Conservation (phyloP, 2,113 vertebrate species). For the Motacilla alba region DNA sequence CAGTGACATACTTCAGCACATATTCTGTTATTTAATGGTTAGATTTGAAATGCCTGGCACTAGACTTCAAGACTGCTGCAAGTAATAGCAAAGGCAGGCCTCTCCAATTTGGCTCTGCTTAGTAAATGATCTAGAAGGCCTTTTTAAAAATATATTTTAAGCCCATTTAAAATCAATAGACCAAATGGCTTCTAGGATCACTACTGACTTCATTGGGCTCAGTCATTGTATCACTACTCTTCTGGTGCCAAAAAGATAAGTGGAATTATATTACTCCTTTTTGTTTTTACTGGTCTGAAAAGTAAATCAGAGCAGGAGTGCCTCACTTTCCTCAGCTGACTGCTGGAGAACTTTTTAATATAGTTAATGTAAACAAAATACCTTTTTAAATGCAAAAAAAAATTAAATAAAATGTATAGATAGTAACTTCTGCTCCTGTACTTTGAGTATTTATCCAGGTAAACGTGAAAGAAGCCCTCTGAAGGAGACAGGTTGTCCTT, state of each 20-base stretch:
- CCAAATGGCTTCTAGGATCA: neutral
- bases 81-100: neutral
- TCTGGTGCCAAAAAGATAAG: neutral
- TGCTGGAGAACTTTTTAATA: neutral
- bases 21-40: neutral
- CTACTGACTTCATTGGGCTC: neutral
- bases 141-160: constrained; percentile 3
- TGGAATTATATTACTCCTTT: neutral
- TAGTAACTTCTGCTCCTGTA: neutral
- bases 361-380: neutral
- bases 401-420: neutral
- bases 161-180: constrained; percentile 6
- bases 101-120: neutral
- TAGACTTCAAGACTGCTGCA: neutral
- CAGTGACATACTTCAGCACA: neutral
- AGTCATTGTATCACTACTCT: neutral
- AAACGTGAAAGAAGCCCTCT: neutral
- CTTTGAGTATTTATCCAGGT: neutral
- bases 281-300: neutral
- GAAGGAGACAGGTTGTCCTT: neutral
- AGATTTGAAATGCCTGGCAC: neutral
- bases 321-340: neutral
- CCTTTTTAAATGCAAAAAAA: neutral
- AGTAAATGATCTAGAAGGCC: neutral
- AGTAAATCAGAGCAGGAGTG: neutral